These are phyloP conservation scores for Neolamprologus sp. DNA, from an alignment of 2,113 vertebrate species.

Conservation along the genomic window DNA sequence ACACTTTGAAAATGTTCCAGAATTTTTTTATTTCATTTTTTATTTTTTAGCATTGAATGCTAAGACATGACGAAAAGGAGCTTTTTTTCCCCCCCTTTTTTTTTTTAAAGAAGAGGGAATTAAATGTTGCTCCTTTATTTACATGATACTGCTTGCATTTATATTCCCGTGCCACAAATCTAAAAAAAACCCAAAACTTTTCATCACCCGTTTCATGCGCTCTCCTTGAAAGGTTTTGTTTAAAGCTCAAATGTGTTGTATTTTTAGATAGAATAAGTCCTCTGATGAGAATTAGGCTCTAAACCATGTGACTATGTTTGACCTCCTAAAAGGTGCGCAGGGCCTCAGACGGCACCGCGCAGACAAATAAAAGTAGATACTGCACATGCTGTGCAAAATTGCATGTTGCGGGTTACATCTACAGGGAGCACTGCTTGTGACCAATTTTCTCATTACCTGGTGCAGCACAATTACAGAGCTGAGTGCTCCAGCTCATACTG, in stretches of 20 bases:
- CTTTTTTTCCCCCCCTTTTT: neutral
- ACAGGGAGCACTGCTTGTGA: slow-evolving; percentile 62
- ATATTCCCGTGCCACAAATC: neutral
- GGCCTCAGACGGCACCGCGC: neutral
- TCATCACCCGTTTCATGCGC: neutral
- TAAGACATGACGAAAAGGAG: neutral
- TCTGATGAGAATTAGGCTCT: neutral
- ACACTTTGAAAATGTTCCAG: neutral
- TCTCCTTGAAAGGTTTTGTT: neutral
- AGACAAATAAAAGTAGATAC: slow-evolving; percentile 31
- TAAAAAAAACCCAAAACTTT: neutral
- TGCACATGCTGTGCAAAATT: slow-evolving; percentile 55
- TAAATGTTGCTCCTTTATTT: neutral
- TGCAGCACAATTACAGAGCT: slow-evolving; percentile 70
- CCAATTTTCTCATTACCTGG: slow-evolving; percentile 69
- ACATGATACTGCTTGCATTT: neutral
- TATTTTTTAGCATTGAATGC: neutral
- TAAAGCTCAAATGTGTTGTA: neutral
- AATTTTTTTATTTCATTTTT: neutral
- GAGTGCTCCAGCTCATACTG: slow-evolving; percentile 61
- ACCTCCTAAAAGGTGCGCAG: slow-evolving; percentile 19
- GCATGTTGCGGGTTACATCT: slow-evolving; percentile 55
- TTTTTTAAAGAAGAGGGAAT: neutral
- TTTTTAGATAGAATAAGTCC: slow-evolving; percentile 9
- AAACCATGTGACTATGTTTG: slow-evolving; percentile 2